A percentile compares a stretch with the other conserved stretches of the same genome.
These are phyloP conservation scores for Penaeus monodon DNA, from an alignment of 2,888 invertebrate genomes.

Conservation along the genomic window DNA sequence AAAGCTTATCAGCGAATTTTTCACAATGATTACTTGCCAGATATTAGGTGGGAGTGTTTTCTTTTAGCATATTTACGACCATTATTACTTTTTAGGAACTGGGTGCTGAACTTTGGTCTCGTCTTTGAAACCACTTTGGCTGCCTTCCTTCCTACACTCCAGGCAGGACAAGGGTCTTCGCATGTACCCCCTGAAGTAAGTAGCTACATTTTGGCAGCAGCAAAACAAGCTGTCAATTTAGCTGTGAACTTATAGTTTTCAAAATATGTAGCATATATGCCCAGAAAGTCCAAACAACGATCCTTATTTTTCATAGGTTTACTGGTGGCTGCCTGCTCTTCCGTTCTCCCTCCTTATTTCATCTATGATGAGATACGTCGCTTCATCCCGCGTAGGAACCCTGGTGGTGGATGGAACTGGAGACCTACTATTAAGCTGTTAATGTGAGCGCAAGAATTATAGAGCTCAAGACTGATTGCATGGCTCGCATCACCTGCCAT, in stretches of 20 bases:
- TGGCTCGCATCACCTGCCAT: conserved; percentile 28
- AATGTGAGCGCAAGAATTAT: conserved; percentile 37
- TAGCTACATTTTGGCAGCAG: not conserved
- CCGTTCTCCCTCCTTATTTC: conserved; percentile 83
- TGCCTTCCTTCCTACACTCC: conserved; percentile 95
- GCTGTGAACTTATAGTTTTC: too few relatives aligned
- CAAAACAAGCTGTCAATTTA: too few relatives aligned
- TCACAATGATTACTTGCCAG: too few relatives aligned
- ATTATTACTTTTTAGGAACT: conserved; percentile 75
- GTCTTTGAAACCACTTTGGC: conserved; percentile 95
- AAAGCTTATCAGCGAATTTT: too few relatives aligned
- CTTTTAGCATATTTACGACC: not conserved
- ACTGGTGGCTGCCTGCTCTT: conserved; percentile 80
- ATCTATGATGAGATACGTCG: conserved; percentile 81
- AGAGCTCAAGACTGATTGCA: conserved; percentile 24
- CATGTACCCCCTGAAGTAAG: conserved; percentile 91
- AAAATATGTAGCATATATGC: too few relatives aligned
- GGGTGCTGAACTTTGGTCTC: conserved; percentile 96
- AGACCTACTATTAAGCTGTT: conserved; percentile 81
- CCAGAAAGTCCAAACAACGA: not conserved
- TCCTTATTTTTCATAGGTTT: conserved; percentile 71
- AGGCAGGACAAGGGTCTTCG: conserved; percentile 96
- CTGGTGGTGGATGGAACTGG: conserved; percentile 98
- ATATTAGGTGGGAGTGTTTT: too few relatives aligned
- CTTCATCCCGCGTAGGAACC: conserved; percentile 85